Conservation (phyloP, 37 sponge, comb jelly and placozoan species). For the Chondrilla cf. caribensis region DNA sequence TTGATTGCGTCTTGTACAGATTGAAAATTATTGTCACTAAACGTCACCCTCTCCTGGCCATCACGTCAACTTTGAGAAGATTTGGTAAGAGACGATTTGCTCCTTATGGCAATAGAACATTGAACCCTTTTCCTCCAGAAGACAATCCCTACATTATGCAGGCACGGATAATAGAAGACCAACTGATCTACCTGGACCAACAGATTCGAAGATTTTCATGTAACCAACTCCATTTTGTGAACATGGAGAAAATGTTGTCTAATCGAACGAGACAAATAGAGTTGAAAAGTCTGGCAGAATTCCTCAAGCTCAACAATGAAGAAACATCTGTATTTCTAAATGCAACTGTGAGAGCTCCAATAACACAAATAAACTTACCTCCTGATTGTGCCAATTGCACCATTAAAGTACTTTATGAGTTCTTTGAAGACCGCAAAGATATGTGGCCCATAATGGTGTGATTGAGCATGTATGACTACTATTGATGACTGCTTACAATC, state of each 20-base stretch:
- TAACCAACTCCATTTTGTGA: slow-evolving; percentile 15
- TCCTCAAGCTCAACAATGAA: background rate
- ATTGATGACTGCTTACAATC: no score
- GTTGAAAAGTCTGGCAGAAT: background rate
- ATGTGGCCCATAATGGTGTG: slow-evolving; percentile 3
- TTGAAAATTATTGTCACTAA: slow-evolving; percentile 6
- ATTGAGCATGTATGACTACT: background rate
- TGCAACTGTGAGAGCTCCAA: background rate
- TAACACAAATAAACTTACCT: background rate
- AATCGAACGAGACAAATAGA: background rate
- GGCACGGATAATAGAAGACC: background rate
- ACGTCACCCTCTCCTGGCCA: slow-evolving; percentile 4
- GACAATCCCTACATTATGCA: background rate
- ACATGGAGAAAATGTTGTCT: background rate
- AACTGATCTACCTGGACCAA: slow-evolving; percentile 13
- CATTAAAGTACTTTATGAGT: background rate
- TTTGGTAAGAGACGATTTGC: background rate
- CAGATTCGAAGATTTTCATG: background rate
- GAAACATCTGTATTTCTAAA: background rate
- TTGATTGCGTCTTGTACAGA: slow-evolving; percentile 15
- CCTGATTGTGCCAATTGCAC: background rate
- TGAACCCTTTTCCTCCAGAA: background rate
- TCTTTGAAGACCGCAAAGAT: slow-evolving; percentile 16
- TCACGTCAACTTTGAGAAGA: slow-evolving; percentile 22
- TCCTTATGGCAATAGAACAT: no score